Evolutionary conservation across 2,888 invertebrate genomes (phyloP), one percentile per base, ranked within the genome.

Genomic region (Pocota personata): DNA sequence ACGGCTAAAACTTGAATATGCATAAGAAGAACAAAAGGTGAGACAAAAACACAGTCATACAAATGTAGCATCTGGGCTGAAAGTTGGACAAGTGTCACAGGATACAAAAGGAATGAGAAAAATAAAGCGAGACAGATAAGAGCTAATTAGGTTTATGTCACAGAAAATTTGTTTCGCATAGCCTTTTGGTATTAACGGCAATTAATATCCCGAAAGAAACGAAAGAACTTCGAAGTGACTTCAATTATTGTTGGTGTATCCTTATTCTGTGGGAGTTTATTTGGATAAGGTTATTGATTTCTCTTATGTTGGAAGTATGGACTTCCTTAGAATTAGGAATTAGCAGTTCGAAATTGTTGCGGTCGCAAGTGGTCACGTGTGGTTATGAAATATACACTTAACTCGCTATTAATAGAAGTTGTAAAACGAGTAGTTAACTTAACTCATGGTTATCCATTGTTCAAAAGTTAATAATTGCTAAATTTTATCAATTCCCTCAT

Each of bases 131-230:
- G 48, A 35, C 50, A 58, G 87, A 87, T 90, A 91, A 90, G 91
- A 92, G 91, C 91, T 92, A 92, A 92, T 92, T 92, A 92, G 91
- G 91, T 92, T 92, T 91, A 90, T 92, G 91, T 92, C 92, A 91
- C 90, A 90, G 91, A 90, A 91, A 91, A 91, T 92, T 91, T 92
- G 91, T 90, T 91, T 91, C 90, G 90, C 90, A 90, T 90, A 88
- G 89, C 89, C 90, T 90, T 88, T 88, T 89, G 89, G 88, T 89
- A 89, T 90, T 90, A 89, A 89, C 88, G 90, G 89, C 90, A 90
- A 91, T 90, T 90, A 91, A 91, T 90, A 90, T 90, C 64, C 12
- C 21, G 52, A 35, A 66, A 27, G 46, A 12, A 55, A 46, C 21
- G 14, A 35, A 76, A 19, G 21, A 57, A 66, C 48, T 57, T 55